Evolutionary conservation across 2,797 vertebrate genomes (phyloP), one percentile per base, ranked within the genome.

Genomic region (Rhyacichthys aspro): DNA sequence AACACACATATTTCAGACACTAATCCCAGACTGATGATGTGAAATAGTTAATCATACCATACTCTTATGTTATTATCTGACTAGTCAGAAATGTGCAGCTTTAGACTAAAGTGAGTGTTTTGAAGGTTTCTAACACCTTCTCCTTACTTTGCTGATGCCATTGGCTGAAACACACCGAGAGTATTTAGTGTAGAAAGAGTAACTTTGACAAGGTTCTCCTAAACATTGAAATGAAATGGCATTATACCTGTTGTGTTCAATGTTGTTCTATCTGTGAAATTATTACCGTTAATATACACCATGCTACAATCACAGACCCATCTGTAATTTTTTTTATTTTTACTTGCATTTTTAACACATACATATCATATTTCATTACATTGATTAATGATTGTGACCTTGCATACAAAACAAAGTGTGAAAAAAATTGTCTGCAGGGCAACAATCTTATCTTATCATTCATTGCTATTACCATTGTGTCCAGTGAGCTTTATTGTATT

Each of bases 21-120:
- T 82, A 78, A 84, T 76, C 80, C 82, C 0, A 10, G 43, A 58
- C 72, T 73, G 63, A 78, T 57, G 32, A 74, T 71, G 63, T 77
- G 69, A 77, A 59, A 63, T 68, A 59, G 63, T 70, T 79, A 78
- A 86, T 84, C 65, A 50, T 74, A 70, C 68, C 48, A 41, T 32
- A 53, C 37, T 28, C 37, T 58, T 67, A 62, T 56, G 60, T 73
- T 76, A 71, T 66, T 64, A 59, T 57, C 81, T 72, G 74, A 67
- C 76, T 76, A 54, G 19, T 72, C 66, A 65, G 60, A 49, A 5
- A n/a, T 54, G 42, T 41, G 43, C 43, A 46, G 47, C 70, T 45
- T 48, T 33, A 32, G 46, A 48, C n/a, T 23, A 48, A n/a, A 32
- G 23, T 14, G 39, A 41, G 39, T 14, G 11, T 14, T 28, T 14